A percentile compares a stretch with the other conserved stretches of the same genome.
phyloP scores from a whole-genome alignment of 2,888 invertebrate species.

The Dichetophora obliterata region DNA sequence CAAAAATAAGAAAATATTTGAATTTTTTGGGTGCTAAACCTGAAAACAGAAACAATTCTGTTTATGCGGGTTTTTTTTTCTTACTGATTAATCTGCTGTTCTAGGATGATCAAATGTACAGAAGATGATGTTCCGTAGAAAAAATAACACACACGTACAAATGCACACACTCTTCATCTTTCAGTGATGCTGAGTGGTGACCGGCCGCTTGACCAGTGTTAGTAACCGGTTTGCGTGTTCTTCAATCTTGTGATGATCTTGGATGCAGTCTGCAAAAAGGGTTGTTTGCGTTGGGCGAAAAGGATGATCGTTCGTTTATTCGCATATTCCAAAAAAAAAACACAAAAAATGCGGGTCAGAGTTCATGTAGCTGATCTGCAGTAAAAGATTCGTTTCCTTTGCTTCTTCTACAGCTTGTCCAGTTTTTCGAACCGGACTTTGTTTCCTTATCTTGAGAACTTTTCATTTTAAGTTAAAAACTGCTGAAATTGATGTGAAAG shows the following conservation, averaged over 20 bases:
- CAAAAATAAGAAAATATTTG: not conserved
- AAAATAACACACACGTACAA: not conserved
- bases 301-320: not conserved
- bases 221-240: no score
- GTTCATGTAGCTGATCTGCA: slow-evolving; percentile 10
- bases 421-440: slow-evolving; percentile 33
- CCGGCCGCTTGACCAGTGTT: not conserved
- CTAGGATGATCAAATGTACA: not conserved
- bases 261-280: not conserved
- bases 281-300: not conserved
- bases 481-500: slow-evolving; percentile 37
- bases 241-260: no score
- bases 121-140: no score
- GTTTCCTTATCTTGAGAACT: slow-evolving; percentile 14
- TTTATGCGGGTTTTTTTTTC: not conserved
- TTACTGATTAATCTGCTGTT: not conserved
- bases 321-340: no score
- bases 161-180: not conserved
- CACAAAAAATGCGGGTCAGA: slow-evolving; percentile 27
- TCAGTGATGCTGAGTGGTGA: slow-evolving; percentile 16
- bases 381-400: no score
- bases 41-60: not conserved
- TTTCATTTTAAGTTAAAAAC: slow-evolving; percentile 23
- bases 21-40: slow-evolving; percentile 8
- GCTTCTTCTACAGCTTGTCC: slow-evolving; percentile 13